A percentile compares a stretch with the other conserved stretches of the same genome.
Conservation (phyloP, 2,888 invertebrate species). For the Himalopsyche anomala region DNA sequence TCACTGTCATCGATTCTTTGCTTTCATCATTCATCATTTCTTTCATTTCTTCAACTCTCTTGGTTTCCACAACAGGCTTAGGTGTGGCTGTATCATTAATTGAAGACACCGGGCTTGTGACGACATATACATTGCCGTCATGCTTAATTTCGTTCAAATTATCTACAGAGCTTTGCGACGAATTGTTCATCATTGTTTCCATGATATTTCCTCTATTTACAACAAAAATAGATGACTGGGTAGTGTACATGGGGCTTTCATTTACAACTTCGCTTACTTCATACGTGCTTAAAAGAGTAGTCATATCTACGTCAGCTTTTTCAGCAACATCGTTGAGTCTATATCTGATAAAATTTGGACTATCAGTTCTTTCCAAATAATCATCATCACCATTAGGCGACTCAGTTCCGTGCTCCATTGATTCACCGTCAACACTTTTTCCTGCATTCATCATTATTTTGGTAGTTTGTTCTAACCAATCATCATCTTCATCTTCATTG, state of each 20-base stretch:
- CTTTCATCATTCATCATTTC: constrained; percentile 45
- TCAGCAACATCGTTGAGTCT: neutral
- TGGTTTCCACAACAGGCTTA: constrained; percentile 23
- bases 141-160: constrained; percentile 23
- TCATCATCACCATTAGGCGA: neutral
- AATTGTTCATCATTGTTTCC: constrained; percentile 1
- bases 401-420: neutral
- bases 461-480: constrained; percentile 54
- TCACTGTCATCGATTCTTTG: neutral
- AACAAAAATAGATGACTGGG: constrained; percentile 52
- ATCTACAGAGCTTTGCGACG: constrained; percentile 26
- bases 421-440: neutral
- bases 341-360: neutral
- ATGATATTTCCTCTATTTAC: constrained; percentile 37
- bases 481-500: constrained; percentile 54
- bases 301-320: constrained; percentile 41
- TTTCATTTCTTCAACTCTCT: constrained; percentile 6
- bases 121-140: constrained; percentile 58
- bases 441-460: neutral
- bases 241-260: constrained; percentile 59
- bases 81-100: constrained; percentile 51
- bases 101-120: constrained; percentile 48
- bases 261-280: constrained; percentile 63
- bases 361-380: constrained; percentile 1
- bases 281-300: constrained; percentile 51